phyloP scores from a whole-genome alignment of 2,888 invertebrate genomes.

The Stenichneumon culpator region DNA sequence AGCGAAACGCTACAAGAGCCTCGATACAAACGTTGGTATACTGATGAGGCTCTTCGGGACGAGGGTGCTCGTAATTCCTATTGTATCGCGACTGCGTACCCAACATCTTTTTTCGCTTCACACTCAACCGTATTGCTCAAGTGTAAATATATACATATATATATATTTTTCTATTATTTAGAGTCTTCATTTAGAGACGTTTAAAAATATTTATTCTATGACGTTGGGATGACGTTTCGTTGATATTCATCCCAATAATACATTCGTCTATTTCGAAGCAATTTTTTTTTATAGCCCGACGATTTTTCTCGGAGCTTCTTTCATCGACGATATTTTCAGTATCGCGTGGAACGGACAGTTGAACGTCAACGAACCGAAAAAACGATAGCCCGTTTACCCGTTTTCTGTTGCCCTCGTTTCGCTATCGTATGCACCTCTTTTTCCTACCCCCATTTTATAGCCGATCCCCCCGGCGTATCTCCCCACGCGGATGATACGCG shows the following conservation, averaged over 20 bases:
- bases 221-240: neutral
- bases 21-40: conserved; percentile 6
- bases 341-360: neutral
- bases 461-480: neutral
- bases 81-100: conserved; percentile 15
- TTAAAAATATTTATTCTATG: neutral
- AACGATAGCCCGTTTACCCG: conserved; percentile 3
- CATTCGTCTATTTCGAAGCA: neutral
- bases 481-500: neutral
- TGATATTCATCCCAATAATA: neutral
- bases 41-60: conserved; percentile 38
- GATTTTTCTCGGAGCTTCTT: neutral
- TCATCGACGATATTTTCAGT: neutral
- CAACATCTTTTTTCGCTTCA: neutral
- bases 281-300: neutral
- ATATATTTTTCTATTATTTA: neutral
- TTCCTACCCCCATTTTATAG: conserved; percentile 26
- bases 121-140: no score
- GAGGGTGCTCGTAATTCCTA: conserved; percentile 31
- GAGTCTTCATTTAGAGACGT: no score
- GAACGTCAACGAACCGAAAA: neutral
- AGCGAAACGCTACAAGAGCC: neutral
- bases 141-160: no score
- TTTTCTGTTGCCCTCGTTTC: neutral
- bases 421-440: conserved; percentile 9